Base-by-base conservation (phyloP, 2,888 invertebrate genomes). In the Dolomedes plantarius region DNA sequence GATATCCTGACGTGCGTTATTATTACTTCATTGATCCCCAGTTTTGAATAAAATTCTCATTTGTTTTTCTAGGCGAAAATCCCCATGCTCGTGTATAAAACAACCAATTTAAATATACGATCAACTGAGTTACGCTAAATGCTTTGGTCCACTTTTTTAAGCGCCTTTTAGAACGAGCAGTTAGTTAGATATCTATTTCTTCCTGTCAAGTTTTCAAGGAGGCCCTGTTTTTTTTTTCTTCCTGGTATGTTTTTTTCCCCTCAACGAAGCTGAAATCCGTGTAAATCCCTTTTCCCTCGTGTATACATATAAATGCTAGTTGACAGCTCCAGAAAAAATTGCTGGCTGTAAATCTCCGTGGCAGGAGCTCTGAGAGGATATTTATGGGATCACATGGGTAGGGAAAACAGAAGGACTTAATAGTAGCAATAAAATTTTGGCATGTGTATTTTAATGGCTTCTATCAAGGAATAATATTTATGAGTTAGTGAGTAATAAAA, bases 141-240 rank as follows among this genome's bases (percentile, higher is more conserved):
- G 36, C 5, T 36, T 36, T 36, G 7, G 36, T 9, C 9, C 5
- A 9, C 5, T 36, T 36, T 46, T 28, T 9, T 27, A 7, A 9
- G 11, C 3, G 62, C 7, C 7, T 31, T 65, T 65, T 28, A n/a
- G 31, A 77, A 83, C 71, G 75, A 56, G 28, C 83, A 77, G 77
- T 77, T 83, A 83, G 77, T 83, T 83, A 83, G 83, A 77, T 83
- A 83, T 83, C 77, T 83, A 83, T 83, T 83, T 77, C 73, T 72
- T 77, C 83, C 83, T 83, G 83, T 83, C 83, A 83, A 56, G 77
- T 68, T 77, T 83, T 77, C 77, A 23, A 77, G 72, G 72, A 72
- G 46, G 83, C 36, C 72, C 72, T 72, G 50, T 72, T 72, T 7
- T 29, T 72, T 50, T 50, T 56, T 3, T 29, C 9, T 46, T 11